Percentiles rank a stretch among this genome's conserved stretches.
These are phyloP conservation scores for Boloria selene DNA, from an alignment of 2,888 invertebrate species.

Conservation along the genomic window DNA sequence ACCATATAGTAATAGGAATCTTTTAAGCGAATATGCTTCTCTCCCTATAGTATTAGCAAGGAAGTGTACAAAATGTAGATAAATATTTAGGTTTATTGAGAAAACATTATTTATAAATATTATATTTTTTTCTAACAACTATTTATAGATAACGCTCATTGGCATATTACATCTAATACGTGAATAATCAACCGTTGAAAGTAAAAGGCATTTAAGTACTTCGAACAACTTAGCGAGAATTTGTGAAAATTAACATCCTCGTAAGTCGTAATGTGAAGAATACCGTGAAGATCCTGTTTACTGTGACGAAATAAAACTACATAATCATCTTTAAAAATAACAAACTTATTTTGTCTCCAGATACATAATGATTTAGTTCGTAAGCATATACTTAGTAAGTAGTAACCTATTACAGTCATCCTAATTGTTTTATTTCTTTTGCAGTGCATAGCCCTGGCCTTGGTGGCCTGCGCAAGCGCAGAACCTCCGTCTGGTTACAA, in stretches of 20 bases:
- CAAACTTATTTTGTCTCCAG: neutral
- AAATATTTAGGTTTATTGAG: too few species aligned
- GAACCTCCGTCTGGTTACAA: conserved; percentile 90
- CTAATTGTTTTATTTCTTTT: conserved; percentile 48
- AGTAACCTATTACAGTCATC: neutral
- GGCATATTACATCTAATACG: conserved; percentile 13
- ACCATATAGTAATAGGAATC: too few species aligned
- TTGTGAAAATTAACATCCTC: conserved; percentile 26
- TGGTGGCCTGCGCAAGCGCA: conserved; percentile 88
- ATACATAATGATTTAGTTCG: too few species aligned
- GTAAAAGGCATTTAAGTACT: conserved; percentile 27
- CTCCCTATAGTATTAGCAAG: too few species aligned
- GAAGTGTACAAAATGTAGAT: too few species aligned
- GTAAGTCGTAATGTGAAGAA: conserved; percentile 22
- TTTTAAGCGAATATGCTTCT: too few species aligned
- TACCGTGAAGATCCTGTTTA: conserved; percentile 8
- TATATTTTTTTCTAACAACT: neutral
- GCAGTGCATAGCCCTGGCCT: conserved; percentile 91
- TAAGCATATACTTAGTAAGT: neutral
- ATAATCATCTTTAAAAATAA: neutral
- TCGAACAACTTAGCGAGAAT: conserved; percentile 24
- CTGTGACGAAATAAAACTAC: conserved; percentile 4
- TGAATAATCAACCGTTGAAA: conserved; percentile 29
- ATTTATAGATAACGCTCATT: neutral
- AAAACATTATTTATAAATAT: neutral